Evolutionary conservation across 2,888 invertebrate species (phyloP), one percentile per base, ranked within the genome.

Genomic region (Melangyna quadrimaculata): DNA sequence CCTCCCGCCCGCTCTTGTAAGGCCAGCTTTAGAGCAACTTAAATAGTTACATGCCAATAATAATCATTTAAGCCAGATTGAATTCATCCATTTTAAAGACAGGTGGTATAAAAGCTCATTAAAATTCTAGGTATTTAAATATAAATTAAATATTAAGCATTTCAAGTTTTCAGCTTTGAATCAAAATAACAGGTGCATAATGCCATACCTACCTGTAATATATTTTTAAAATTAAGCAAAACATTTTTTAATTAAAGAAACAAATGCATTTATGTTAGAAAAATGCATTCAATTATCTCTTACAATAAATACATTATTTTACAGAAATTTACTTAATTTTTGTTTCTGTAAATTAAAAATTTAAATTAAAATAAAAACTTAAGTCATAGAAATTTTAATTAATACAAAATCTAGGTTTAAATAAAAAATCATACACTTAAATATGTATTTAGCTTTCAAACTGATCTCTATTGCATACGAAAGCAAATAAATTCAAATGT

Each of bases 401-500:
- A 70, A 24, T 40, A 32, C 43, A 40, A 48, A 59, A 59, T 4
- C 24, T 83, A 74, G 61, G 61, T 69, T 82, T 19, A 80, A 63
- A 45, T 40, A 43, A 67, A 45, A 65, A 43, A 71, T 59, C n/a
- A 75, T 70, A 78, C 19, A 67, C 59, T 67, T 65, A 67, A 84
- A 43, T 75, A n/a, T 22, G 45, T 72, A 80, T 80, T 80, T 57
- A 69, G 86, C 86, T 86, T 86, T 86, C 86, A 81, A 81, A 86
- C 73, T 86, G 86, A 86, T 86, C 86, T 86, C 86, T 81, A 43
- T 80, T 78, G 72, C 61, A 69, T 63, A 78, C 65, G 81, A 81
- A 78, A 86, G 81, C 78, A 81, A 81, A 57, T 78, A 35, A 51
- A 67, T 51, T 73, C 32, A 72, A 72, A 59, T 73, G 63, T 86